Evolutionary conservation across 2,797 vertebrate species (phyloP), one percentile per base, ranked within the genome.

Genomic region (Enteromius anoplus): DNA sequence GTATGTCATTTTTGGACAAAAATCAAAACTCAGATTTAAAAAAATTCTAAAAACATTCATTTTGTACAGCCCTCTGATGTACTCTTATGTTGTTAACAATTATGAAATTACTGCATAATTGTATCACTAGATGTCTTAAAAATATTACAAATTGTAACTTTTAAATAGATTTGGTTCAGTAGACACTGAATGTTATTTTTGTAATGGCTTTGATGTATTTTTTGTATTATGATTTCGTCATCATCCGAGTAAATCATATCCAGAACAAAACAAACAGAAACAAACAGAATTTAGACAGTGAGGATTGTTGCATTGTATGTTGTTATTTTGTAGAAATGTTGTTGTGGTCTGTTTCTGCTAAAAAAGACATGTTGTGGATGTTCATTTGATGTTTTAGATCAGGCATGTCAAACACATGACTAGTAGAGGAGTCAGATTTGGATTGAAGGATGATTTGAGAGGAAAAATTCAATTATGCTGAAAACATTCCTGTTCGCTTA

Each of bases 1-100:
- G 62, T 73, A 71, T 12, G 53, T 64, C 1, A 71, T 85, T 85
- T 75, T 29, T 49, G 37, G 29, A 47, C 9, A 60, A 45, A 58
- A 68, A 60, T 79, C n/a, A 40, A 73, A 72, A 81, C 72, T 84
- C 70, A 26, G 55, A 73, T 62, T 42, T 45, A 11, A 12, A 11
- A 12, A 6, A 37, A 37, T 6, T 37, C 34, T 37, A 37, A 37
- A 37, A 40, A 40, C 37, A 47, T 47, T 81, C 80, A 34, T 64
- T 81, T 40, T 29, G 40, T 78, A 69, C 21, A n/a, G 14, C 58
- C 51, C 17, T 81, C 49, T 40, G 73, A 84, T 80, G 34, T 51
- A 17, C 6, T 66, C 1, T 51, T 75, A 60, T 60, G 40, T 6
- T 15, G 21, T 26, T 45, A 15, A 55, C 37, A 1, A 29, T 76